These are phyloP conservation scores for Origma solitaria DNA, from an alignment of 2,113 vertebrate species.

Conservation along the genomic window DNA sequence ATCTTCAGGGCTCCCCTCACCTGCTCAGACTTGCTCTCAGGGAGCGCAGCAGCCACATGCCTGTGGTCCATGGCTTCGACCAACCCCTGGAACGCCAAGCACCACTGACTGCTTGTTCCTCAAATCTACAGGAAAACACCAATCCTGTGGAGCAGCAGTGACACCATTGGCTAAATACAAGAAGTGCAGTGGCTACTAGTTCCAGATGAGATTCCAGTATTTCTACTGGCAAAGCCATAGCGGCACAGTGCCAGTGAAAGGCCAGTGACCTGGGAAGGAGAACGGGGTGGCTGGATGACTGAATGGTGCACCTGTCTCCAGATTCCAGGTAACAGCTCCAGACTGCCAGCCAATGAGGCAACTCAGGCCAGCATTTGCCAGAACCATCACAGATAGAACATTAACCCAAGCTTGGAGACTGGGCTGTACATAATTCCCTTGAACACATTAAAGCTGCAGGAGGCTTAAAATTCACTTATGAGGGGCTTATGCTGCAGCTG, in stretches of 20 bases:
- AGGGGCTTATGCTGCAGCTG: neutral
- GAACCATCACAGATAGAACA: rapidly evolving
- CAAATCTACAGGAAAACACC: neutral
- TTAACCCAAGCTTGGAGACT: neutral
- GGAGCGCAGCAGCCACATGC: rapidly evolving
- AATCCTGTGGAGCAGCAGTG: conserved; percentile 62
- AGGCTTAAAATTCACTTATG: neutral
- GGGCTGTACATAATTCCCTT: no score
- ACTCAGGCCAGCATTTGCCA: neutral
- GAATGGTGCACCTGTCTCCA: neutral
- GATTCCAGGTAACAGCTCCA: neutral
- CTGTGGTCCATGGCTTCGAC: rapidly evolving
- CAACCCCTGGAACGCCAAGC: neutral
- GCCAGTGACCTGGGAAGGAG: no score
- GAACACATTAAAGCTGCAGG: neutral
- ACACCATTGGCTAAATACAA: conserved; percentile 62
- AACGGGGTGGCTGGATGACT: neutral
- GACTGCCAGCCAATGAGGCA: neutral
- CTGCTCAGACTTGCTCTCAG: rapidly evolving
- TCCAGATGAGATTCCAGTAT: neutral
- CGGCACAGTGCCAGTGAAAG: rapidly evolving
- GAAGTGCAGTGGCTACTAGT: conserved; percentile 36
- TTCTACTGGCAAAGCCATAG: neutral
- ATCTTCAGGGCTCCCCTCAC: neutral
- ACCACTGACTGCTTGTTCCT: neutral